Base-by-base conservation (phyloP, 2,113 vertebrate genomes). In the Alces alces region DNA sequence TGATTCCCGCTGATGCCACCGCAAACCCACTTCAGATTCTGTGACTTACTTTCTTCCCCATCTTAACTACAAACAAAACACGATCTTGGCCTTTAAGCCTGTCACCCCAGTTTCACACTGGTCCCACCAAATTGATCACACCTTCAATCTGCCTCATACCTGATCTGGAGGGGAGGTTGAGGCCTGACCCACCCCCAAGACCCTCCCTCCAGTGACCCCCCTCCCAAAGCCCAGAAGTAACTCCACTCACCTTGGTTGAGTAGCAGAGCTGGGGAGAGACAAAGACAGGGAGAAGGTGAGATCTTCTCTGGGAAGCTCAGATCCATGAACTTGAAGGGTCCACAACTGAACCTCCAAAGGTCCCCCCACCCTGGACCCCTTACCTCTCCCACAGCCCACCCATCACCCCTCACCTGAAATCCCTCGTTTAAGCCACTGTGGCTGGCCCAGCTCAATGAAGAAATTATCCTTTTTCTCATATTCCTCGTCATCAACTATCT, bases 381-480 rank as follows among this genome's bases (percentile, higher is more conserved):
- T 28, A 36, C 28, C 80, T 88, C 73, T 64, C 91, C 96, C 97
- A 45, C 17, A 47, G 64, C 28, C 84, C 55, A 7, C 19, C 19
- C n/a, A 2, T 15, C 66, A 3, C 82, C 36, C 54, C 98, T 60
- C 94, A 99, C 99, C 99, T 98, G 99, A 99, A 97, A 99, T 99
- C 80, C 99, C 99, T 95, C 99, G 99, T 98, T 99, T 99, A 7
- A 99, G 98, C 99, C 99, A 99, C 93, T 99, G 99, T 0, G 99
- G 99, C 89, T 99, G 99, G 97, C 99, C 99, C 97, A 99, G 98
- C 84, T 99, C 99, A 0, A 99, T 99, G 98, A 98, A 99, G 98
- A 99, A 99, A 94, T 99, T 99, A 94, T 99, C 99, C 84, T 99
- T 99, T 89, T 99, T 99, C 96, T 99, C 99, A 21, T 99, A 99